These are phyloP conservation scores for Chlorodrepanis virens DNA, from an alignment of 2,113 vertebrate genomes.

Conservation along the genomic window DNA sequence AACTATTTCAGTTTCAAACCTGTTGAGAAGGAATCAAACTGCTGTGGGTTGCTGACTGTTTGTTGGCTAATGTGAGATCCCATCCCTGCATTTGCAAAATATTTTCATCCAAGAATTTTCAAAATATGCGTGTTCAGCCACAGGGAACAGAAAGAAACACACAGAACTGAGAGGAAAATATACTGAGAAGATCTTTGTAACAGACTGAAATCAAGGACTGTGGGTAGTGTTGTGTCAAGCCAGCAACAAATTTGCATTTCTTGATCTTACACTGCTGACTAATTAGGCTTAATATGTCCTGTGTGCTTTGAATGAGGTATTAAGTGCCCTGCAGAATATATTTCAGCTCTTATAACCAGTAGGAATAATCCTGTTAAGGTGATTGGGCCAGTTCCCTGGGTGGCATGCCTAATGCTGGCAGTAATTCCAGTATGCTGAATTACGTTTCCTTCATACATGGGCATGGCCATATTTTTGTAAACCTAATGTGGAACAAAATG, in stretches of 20 bases:
- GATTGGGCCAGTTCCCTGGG: not conserved
- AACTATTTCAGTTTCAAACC: not conserved
- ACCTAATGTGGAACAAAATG: not conserved
- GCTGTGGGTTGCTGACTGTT: not conserved
- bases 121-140: not conserved
- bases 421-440: not conserved
- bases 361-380: slow-evolving; percentile 1
- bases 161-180: not conserved
- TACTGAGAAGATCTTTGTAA: not conserved
- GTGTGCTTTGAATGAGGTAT: not conserved
- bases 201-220: not conserved
- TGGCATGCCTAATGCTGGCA: not conserved
- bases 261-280: not conserved
- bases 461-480: not conserved
- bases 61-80: not conserved
- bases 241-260: not conserved
- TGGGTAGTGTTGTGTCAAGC: not conserved
- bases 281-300: not conserved
- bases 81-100: not conserved
- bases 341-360: not conserved
- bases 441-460: not conserved
- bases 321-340: not conserved
- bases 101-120: not conserved
- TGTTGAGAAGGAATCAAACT: not conserved
- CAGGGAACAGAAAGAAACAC: not conserved